Base-by-base conservation (phyloP, 92 coral and sea anemone genomes). In the Palythoa grandiflora region DNA sequence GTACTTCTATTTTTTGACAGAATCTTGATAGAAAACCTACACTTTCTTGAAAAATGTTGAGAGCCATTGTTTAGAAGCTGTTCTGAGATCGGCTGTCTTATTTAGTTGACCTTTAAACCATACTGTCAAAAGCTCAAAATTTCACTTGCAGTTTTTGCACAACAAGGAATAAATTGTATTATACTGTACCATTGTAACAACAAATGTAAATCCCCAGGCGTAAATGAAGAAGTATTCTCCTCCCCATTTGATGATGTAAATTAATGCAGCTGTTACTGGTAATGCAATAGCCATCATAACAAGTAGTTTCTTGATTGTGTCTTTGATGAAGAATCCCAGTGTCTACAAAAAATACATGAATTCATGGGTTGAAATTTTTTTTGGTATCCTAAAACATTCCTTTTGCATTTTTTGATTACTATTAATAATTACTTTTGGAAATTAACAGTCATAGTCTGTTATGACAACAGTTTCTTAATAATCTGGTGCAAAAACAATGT, bases 241-340 rank as follows among this genome's bases (percentile, higher is more conserved):
- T 51, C 99, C 99, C 99, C 98, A 97, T 66, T 97, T 97, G 87
- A 97, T 95, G 88, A 97, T 97, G 92, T 86, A 97, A 83, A 95
- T 92, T 47, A 97, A 80, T 13, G 91, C 97, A 47, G 94, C 93
- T 55, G 92, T 88, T 57, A 97, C 89, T 7, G 99, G 99, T 47
- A 97, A 78, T 83, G 93, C 87, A 76, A 97, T 95, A 4, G 92
- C 93, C 47, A 86, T 76, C 92, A 91, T 95, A 15, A 97, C 96
- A 14, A 90, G 73, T 28, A 93, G 93, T 77, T 95, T 97, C 95
- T 97, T 97, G 75, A 92, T 88, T 8, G 81, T 86, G 61, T 97
- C 99, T 83, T 97, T 97, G 73, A 97, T 68, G 78, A 84, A 97
- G 93, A 97, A 97, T 16, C 95, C 97, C 50, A 97, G 54, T 7